A percentile compares a stretch with the other conserved stretches of the same genome.
phyloP scores from a whole-genome alignment of 2,888 invertebrate species.

The Ophraella communa region DNA sequence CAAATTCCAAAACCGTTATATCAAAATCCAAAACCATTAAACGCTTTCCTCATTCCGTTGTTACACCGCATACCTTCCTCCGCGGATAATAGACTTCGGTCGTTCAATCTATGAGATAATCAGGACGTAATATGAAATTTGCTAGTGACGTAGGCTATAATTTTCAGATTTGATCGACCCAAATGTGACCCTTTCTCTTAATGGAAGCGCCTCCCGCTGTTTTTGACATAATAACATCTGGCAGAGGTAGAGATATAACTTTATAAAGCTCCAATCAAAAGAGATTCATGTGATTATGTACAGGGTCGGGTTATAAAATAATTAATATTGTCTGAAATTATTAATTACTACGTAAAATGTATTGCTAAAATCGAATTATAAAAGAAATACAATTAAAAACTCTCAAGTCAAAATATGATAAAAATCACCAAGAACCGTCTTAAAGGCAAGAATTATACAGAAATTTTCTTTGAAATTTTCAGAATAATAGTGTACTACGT shows the following conservation, averaged over 20 bases:
- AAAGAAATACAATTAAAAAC: too few relatives aligned
- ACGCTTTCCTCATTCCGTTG: not conserved
- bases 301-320: not conserved
- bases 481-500: too few relatives aligned
- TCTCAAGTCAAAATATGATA: too few relatives aligned
- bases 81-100: constrained; percentile 12
- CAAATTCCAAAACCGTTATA: not conserved
- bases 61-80: not conserved
- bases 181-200: constrained; percentile 35
- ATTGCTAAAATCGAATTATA: too few relatives aligned
- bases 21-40: constrained; percentile 3
- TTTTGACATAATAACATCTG: constrained; percentile 44
- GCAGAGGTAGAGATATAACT: constrained; percentile 43
- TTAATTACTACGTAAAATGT: too few relatives aligned
- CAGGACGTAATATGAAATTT: constrained; percentile 25
- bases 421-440: too few relatives aligned
- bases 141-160: constrained; percentile 33
- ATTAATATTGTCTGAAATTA: too few relatives aligned
- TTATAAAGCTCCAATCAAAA: constrained; percentile 37
- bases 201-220: constrained; percentile 41
- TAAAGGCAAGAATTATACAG: too few relatives aligned
- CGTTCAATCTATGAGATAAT: constrained; percentile 17
- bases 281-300: not conserved
- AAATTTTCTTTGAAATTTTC: too few relatives aligned
- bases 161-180: constrained; percentile 36